Evolutionary conservation across 2,888 invertebrate species (phyloP).

Genomic region (Labia minor): DNA sequence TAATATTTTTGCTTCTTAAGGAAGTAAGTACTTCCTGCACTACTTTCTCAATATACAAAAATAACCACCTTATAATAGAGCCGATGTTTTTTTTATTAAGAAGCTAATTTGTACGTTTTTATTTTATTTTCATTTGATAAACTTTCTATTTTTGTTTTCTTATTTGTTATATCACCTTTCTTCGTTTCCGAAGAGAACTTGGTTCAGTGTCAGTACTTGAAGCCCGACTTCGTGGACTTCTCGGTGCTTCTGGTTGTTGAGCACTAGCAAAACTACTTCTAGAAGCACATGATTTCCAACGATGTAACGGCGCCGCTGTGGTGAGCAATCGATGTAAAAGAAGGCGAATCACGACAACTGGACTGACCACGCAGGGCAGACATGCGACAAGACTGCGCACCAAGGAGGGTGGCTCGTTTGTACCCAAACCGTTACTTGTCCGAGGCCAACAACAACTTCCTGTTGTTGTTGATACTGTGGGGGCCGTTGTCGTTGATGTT

Average conservation of each 20-base stretch:
- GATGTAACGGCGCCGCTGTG: conserved; percentile 38
- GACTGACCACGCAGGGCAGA: conserved; percentile 43
- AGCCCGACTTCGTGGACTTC: conserved; percentile 34
- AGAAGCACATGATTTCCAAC: conserved; percentile 37
- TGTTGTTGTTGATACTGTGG: background rate
- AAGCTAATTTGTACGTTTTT: no score
- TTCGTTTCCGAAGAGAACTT: conserved; percentile 34
- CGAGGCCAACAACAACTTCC: background rate
- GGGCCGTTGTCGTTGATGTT: background rate
- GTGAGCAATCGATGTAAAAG: conserved; percentile 45
- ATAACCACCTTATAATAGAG: no score
- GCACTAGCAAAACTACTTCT: conserved; percentile 39
- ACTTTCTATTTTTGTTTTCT: no score
- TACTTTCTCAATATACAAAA: no score
- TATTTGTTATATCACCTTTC: conserved; percentile 32
- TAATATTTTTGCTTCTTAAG: no score
- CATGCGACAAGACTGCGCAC: conserved; percentile 36
- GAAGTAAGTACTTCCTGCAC: no score
- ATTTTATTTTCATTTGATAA: no score
- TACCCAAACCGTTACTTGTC: background rate
- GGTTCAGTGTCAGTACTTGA: conserved; percentile 37
- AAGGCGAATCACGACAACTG: conserved; percentile 43
- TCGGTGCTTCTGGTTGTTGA: conserved; percentile 33
- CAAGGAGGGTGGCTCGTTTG: conserved; percentile 28
- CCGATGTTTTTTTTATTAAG: no score